Conservation (phyloP, 2,888 invertebrate genomes). For the Cataglyphis rosenhaueri region DNA sequence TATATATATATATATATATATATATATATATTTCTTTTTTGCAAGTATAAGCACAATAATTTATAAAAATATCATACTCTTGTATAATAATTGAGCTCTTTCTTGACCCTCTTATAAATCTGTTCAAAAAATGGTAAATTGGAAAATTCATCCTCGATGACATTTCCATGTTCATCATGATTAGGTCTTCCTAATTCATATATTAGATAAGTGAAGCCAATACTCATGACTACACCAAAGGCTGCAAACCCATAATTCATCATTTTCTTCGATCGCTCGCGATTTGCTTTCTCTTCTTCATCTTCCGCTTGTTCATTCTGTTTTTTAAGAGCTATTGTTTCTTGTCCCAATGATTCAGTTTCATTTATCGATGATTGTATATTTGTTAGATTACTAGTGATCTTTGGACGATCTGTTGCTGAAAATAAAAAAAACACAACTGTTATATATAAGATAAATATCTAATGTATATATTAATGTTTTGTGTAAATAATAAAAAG, state of each 20-base stretch:
- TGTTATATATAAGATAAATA: neutral
- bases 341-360: conserved; percentile 59
- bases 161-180: conserved; percentile 90
- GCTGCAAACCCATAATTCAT: conserved; percentile 87
- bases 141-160: conserved; percentile 91
- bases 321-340: conserved; percentile 66
- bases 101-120: conserved; percentile 90
- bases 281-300: conserved; percentile 87
- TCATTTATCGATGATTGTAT: conserved; percentile 73
- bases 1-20: neutral
- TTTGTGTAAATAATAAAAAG: neutral
- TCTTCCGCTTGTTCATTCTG: conserved; percentile 86
- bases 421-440: neutral
- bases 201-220: conserved; percentile 88
- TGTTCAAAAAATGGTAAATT: conserved; percentile 90
- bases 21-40: neutral
- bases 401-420: conserved; percentile 71
- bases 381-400: conserved; percentile 78
- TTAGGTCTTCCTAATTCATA: conserved; percentile 92
- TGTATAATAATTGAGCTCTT: conserved; percentile 90
- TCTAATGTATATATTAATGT: neutral
- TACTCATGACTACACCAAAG: conserved; percentile 87
- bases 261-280: conserved; percentile 90
- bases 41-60: neutral
- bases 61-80: conserved; percentile 85